Percentiles rank a stretch among this genome's conserved stretches.
Conservation (phyloP, 2,113 vertebrate genomes). For the Pollimyrus isidori region DNA sequence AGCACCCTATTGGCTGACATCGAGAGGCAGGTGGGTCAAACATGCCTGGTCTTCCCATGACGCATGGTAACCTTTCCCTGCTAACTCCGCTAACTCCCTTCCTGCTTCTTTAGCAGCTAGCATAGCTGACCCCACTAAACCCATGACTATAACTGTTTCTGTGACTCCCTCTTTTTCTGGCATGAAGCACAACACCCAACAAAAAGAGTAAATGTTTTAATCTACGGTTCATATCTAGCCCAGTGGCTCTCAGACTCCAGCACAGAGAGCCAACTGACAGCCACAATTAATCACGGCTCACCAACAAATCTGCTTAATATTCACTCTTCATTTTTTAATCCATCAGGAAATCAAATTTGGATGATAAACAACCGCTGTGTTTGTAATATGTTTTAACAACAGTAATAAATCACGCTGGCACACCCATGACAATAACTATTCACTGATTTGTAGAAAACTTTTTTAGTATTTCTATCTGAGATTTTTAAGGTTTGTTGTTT, state of each 20-base stretch:
- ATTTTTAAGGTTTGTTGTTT: not conserved
- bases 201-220: not conserved
- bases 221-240: not conserved
- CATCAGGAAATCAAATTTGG: conserved; percentile 15
- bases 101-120: not conserved
- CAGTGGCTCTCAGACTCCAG: not conserved
- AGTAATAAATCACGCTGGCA: conserved; percentile 7
- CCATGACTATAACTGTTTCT: not conserved
- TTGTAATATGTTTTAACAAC: conserved; percentile 12
- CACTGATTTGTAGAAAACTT: conserved; percentile 1
- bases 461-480: not conserved
- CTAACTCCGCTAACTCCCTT: not conserved
- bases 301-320: conserved; percentile 14
- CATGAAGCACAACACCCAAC: not conserved
- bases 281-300: not conserved
- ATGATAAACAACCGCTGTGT: conserved; percentile 10
- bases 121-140: not conserved
- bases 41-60: not conserved
- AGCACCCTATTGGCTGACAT: conserved; percentile 87
- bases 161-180: not conserved
- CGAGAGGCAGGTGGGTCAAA: conserved; percentile 75
- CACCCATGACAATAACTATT: conserved; percentile 9
- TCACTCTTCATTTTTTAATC: conserved; percentile 16
- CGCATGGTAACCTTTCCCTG: not conserved
- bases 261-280: not conserved